Conservation (phyloP, 2,113 vertebrate species). For the Rhinoderma darwinii region DNA sequence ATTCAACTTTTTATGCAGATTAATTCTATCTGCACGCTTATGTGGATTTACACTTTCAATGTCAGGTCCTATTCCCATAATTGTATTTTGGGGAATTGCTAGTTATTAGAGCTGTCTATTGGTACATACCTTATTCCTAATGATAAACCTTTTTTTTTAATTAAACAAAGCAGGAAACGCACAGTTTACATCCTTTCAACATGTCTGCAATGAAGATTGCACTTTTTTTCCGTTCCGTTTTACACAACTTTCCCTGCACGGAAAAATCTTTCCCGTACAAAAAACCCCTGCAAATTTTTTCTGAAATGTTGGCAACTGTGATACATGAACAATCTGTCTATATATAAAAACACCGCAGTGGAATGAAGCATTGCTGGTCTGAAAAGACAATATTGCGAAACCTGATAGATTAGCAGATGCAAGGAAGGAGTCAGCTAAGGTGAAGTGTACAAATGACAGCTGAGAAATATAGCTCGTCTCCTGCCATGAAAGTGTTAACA, state of each 20-base stretch:
- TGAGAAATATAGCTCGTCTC: neutral
- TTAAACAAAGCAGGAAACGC: too few relatives aligned
- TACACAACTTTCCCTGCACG: neutral
- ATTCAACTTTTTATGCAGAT: too few relatives aligned
- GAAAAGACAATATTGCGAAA: slow-evolving; percentile 55
- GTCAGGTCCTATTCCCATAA: too few relatives aligned
- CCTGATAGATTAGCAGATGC: slow-evolving; percentile 57
- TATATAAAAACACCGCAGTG: slow-evolving; percentile 32
- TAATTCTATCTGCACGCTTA: too few relatives aligned
- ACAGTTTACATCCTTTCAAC: too few relatives aligned
- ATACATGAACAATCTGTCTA: slow-evolving; percentile 8
- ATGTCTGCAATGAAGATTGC: neutral
- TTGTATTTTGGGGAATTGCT: too few relatives aligned
- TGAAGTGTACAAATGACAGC: slow-evolving; percentile 36
- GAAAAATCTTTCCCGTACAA: too few relatives aligned
- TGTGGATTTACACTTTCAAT: too few relatives aligned
- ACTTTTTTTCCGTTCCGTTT: neutral
- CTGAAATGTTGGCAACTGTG: neutral
- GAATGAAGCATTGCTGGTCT: slow-evolving; percentile 33
- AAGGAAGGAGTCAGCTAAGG: slow-evolving; percentile 52
- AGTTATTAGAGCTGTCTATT: too few relatives aligned
- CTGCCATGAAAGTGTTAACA: slow-evolving; percentile 38
- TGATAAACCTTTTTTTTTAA: too few relatives aligned
- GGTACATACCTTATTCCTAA: too few relatives aligned
- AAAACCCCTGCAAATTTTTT: neutral